A percentile compares a stretch with the other conserved stretches of the same genome.
Conservation (phyloP, 2,113 vertebrate species). For the Etheostoma spectabile region DNA sequence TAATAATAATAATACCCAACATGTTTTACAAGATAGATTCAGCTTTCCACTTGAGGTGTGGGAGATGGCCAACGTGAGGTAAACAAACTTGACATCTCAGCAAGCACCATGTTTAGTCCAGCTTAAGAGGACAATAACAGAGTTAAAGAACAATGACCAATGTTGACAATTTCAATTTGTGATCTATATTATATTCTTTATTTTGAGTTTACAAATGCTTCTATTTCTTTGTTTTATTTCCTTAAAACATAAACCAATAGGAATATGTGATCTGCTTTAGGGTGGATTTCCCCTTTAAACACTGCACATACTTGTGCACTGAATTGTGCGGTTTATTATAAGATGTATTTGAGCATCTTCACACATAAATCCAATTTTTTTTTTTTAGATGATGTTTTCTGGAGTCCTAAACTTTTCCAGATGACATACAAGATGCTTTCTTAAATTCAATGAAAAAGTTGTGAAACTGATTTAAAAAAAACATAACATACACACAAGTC, state of each 20-base stretch:
- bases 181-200: conserved; percentile 10
- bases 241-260: conserved; percentile 8
- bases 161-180: conserved; percentile 21
- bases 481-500: conserved; percentile 48
- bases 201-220: background rate
- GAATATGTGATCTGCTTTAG: conserved; percentile 45
- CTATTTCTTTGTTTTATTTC: background rate
- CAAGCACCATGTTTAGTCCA: conserved; percentile 48
- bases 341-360: conserved; percentile 45
- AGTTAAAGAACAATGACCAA: background rate
- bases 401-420: conserved; percentile 21
- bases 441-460: conserved; percentile 58
- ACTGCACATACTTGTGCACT: conserved; percentile 23
- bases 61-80: background rate
- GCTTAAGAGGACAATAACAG: conserved; percentile 1
- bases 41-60: conserved; percentile 19
- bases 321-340: conserved; percentile 48
- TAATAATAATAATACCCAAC: conserved; percentile 18
- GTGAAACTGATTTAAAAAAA: conserved; percentile 52
- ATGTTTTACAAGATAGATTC: conserved; percentile 3
- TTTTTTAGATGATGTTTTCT: background rate
- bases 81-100: conserved; percentile 1
- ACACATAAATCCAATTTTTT: conserved; percentile 39
- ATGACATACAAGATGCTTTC: conserved; percentile 48
- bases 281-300: conserved; percentile 54